Conservation (phyloP, 2,113 vertebrate genomes). For the Python bivittatus region DNA sequence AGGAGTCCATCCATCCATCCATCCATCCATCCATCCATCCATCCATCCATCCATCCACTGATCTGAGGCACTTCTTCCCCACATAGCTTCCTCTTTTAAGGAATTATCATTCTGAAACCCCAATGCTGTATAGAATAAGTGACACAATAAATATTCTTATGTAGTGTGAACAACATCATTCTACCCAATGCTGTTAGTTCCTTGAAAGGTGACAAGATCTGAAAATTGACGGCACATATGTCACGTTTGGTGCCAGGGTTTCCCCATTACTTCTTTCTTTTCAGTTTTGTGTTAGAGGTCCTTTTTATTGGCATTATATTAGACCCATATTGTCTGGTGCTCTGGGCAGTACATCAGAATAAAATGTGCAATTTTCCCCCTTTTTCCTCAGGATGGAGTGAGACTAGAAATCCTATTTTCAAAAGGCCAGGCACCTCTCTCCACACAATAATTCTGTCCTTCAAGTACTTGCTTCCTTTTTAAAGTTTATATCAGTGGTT, state of each 20-base stretch:
- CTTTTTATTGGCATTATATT: conserved; percentile 45
- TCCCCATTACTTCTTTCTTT: conserved; percentile 44
- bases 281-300: conserved; percentile 43
- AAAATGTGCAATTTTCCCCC: conserved; percentile 35
- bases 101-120: conserved; percentile 28
- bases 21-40: no score
- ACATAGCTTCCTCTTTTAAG: neutral
- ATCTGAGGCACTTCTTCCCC: neutral
- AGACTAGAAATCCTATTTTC: conserved; percentile 50
- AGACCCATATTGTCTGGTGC: neutral
- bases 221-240: conserved; percentile 25
- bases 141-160: conserved; percentile 28
- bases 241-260: conserved; percentile 38
- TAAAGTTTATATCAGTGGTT: conserved; percentile 62
- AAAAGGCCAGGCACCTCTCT: conserved; percentile 57
- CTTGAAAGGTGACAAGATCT: conserved; percentile 31
- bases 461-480: conserved; percentile 55
- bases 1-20: no score
- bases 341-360: conserved; percentile 32
- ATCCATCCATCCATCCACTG: no score
- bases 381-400: neutral
- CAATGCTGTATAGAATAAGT: neutral
- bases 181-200: neutral
- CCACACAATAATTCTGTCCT: conserved; percentile 61
- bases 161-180: conserved; percentile 31